Conservation (phyloP, 1,140 invertebrate genomes). For the Bombus confusus region DNA sequence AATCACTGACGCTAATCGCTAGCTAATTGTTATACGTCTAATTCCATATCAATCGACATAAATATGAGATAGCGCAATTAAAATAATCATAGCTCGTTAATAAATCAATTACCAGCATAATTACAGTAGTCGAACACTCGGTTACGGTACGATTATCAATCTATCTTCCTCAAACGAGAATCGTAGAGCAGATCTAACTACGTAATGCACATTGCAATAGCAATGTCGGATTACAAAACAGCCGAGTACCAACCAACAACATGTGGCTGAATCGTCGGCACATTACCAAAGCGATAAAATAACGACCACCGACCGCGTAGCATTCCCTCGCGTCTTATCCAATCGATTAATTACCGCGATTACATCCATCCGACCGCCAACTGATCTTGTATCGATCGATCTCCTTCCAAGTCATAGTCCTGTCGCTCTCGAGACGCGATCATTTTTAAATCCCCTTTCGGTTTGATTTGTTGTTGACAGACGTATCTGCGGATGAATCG, state of each 20-base stretch:
- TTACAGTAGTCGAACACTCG: not conserved
- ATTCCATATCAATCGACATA: not conserved
- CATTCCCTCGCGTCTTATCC: not conserved
- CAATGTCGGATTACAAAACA: not conserved
- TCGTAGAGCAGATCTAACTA: not conserved
- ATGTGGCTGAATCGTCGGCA: not conserved
- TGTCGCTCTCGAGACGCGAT: not conserved
- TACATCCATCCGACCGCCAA: too few relatives aligned
- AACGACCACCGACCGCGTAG: not conserved
- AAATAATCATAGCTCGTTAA: not conserved
- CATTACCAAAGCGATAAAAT: not conserved
- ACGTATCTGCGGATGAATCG: not conserved
- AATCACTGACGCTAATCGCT: not conserved
- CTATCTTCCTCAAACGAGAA: not conserved
- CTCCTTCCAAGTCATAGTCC: not conserved
- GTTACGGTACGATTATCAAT: not conserved
- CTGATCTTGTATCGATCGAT: not conserved
- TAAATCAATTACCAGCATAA: constrained; percentile 4
- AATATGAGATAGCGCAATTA: not conserved
- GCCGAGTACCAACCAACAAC: not conserved
- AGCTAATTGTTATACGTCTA: not conserved
- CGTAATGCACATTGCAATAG: not conserved
- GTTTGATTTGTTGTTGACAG: not conserved
- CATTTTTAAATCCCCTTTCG: not conserved
- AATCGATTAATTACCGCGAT: constrained; percentile 9